Evolutionary conservation across 2,113 vertebrate genomes (phyloP).

Genomic region (Malurus cyaneus): DNA sequence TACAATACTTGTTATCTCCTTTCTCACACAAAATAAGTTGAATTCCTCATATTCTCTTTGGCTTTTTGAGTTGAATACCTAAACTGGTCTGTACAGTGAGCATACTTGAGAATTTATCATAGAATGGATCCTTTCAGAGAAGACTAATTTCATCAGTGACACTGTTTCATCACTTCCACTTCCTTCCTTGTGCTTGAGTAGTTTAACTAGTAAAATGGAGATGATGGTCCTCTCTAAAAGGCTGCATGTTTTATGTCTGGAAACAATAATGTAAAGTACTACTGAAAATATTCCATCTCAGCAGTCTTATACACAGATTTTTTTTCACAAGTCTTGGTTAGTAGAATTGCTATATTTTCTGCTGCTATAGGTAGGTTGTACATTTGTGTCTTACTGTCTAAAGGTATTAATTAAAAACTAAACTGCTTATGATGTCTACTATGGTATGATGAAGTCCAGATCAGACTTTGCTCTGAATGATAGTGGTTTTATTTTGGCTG

Average conservation of each 20-base stretch:
- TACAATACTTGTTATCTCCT: background rate
- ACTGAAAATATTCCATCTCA: background rate
- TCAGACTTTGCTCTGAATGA: background rate
- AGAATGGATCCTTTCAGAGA: background rate
- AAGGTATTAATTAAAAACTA: background rate
- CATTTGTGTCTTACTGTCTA: background rate
- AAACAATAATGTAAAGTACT: background rate
- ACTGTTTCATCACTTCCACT: background rate
- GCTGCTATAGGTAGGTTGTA: background rate
- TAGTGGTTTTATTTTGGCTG: background rate
- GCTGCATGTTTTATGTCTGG: background rate
- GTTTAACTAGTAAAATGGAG: background rate
- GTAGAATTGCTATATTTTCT: background rate
- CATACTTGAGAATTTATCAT: background rate
- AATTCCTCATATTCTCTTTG: background rate
- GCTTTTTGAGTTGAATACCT: background rate
- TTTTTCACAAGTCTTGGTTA: background rate
- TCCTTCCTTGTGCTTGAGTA: background rate
- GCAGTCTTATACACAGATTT: background rate
- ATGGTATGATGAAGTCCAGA: background rate
- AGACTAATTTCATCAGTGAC: background rate
- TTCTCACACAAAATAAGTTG: background rate
- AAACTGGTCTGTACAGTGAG: background rate
- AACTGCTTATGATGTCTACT: background rate
- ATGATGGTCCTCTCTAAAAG: background rate